Conservation (phyloP, 2,113 vertebrate species). For the Gnathonemus longibarbis region DNA sequence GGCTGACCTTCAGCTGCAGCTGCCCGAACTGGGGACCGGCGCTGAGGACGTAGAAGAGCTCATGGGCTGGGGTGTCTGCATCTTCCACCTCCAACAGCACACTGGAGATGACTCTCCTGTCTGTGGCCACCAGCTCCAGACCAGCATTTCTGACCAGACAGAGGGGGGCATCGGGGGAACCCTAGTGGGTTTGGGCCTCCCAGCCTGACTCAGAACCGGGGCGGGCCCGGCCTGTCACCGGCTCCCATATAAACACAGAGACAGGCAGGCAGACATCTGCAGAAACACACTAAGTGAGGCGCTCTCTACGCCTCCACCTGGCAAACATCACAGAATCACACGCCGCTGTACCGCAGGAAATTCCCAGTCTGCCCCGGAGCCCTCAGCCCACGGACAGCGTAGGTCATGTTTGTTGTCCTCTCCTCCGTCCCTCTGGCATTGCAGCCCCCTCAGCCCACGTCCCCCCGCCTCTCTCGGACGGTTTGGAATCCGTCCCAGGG, state of each 20-base stretch:
- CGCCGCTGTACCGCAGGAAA: conserved; percentile 42
- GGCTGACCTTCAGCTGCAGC: conserved; percentile 50
- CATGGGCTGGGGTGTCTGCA: conserved; percentile 40
- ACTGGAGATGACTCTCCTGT: conserved; percentile 60
- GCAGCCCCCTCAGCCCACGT: neutral
- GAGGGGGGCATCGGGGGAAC: conserved; percentile 22
- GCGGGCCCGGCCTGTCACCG: conserved; percentile 39
- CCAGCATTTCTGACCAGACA: conserved; percentile 43
- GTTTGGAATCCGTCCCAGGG: conserved; percentile 39
- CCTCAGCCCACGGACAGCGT: conserved; percentile 29
- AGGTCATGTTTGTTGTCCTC: conserved; percentile 21
- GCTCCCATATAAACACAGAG: conserved; percentile 44
- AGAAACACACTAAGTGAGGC: conserved; percentile 55
- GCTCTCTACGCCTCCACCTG: conserved; percentile 29
- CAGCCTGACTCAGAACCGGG: conserved; percentile 48
- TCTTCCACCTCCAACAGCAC: conserved; percentile 53
- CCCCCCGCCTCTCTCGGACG: conserved; percentile 16
- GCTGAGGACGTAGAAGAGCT: conserved; percentile 43
- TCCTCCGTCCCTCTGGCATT: neutral
- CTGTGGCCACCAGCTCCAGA: conserved; percentile 47
- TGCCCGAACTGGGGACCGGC: conserved; percentile 44
- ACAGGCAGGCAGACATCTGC: conserved; percentile 48
- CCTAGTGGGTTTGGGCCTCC: conserved; percentile 18
- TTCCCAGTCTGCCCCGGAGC: conserved; percentile 32
- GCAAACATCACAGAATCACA: conserved; percentile 20